Base-by-base conservation (phyloP, 1,140 invertebrate species). In the Lepidurus couesii region DNA sequence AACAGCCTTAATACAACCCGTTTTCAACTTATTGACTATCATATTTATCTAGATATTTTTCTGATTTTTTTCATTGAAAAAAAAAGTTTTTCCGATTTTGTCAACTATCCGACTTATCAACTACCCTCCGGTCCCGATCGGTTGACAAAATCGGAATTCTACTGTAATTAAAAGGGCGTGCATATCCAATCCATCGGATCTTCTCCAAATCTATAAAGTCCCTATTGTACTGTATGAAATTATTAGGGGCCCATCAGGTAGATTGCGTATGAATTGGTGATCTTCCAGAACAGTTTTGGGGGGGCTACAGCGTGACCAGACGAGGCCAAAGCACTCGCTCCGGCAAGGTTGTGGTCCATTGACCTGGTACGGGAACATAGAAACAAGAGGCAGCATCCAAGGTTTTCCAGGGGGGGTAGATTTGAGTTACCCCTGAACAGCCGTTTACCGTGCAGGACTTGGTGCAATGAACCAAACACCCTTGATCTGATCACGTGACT, bases 351-450 rank as follows among this genome's bases (percentile, higher is more conserved):
- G 53, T 65, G 53, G 53, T 65, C 53, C 53, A 21, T 65, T 65
- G 53, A 65, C 53, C 53, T 65, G 53, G 53, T 65, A 65, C 53
- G 53, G n/a, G 53, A 65, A 21, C 21, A 16, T 65, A n/a, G 53
- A 21, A 65, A 13, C 53, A n/a, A 65, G 53, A 65, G 21, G 7
- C 53, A 65, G 53, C 53, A 65, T 65, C 53, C 34, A 13, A 13
- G 53, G 53, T 5, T 10, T 13, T 13, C 4, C n/a, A 11, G 5
- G 9, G 53, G 10, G 16, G 10, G 7, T 21, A 13, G 16, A 65
- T 21, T 65, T 65, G 34, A 34, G 3, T 4, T 65, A 13, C 7
- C 16, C 6, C n/a, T 0, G 10, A 7, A 9, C n/a, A 65, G n/a
- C 53, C 53, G 16, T 65, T 65, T n/a, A n/a, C 21, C 53, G 53